Base-by-base conservation (phyloP, 2,888 invertebrate genomes). In the Leistus spinibarbis region DNA sequence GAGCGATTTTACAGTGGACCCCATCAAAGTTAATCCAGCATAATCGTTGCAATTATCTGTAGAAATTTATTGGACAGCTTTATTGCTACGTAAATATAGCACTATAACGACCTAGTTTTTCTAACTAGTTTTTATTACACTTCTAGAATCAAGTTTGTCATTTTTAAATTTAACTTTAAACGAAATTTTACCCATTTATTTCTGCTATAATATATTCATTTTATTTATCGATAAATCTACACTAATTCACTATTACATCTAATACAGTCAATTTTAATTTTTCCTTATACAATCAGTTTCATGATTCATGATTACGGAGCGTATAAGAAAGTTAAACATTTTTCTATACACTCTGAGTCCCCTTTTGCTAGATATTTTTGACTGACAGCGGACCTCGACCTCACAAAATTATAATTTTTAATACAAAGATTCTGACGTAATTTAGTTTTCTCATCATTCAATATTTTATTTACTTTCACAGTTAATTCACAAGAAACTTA, bases 341-440 rank as follows among this genome's bases (percentile, higher is more conserved):
- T n/a, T n/a, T n/a, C n/a, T 5, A 20, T 60, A 19, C 7, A 10
- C 19, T n/a, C 60, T 60, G 60, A 60, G 22, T 19, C 60, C 20
- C 3, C 7, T 7, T 20, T 20, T 60, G 60, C 3, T 60, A 13
- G 40, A 13, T 16, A 60, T 13, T 19, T 60, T 60, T 60, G 60
- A 60, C 17, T 60, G 60, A 60, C 22, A 60, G 60, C n/a, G 13
- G 60, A 60, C 60, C 60, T 60, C 60, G 60, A 60, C 60, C 60
- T 60, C 19, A 60, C 60, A 60, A 60, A 60, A 60, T 60, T 22
- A 16, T 60, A 19, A 22, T 60, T 60, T 19, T 17, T n/a, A n/a
- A 40, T 7, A 10, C 7, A 40, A 13, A 40, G 40, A 40, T 10
- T 40, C 40, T 40, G 40, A 40, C 40, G 40, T 40, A 40, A 40